Conservation (phyloP, 1,140 invertebrate genomes). For the Calephelis nemesis region DNA sequence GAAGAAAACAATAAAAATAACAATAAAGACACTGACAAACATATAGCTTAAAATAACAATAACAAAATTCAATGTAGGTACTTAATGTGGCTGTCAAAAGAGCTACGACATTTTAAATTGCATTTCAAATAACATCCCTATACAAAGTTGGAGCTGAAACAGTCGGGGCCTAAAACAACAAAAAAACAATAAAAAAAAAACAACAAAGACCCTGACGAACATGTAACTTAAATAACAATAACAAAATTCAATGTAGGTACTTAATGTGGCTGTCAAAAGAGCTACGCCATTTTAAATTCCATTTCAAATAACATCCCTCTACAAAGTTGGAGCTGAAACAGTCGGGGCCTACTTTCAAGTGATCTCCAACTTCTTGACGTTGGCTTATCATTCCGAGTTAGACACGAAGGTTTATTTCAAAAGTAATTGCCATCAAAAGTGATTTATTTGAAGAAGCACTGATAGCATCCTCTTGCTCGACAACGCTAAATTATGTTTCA, state of each 20-base stretch:
- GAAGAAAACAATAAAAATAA: too few species aligned
- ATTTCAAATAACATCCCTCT: slow-evolving; percentile 30
- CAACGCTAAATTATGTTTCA: slow-evolving; percentile 13
- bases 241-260: too few species aligned
- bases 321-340: slow-evolving; percentile 28
- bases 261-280: not conserved
- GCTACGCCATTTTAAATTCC: slow-evolving; percentile 11
- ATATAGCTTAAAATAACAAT: too few species aligned
- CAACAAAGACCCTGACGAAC: too few species aligned
- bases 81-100: not conserved
- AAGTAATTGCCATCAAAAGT: slow-evolving; percentile 35
- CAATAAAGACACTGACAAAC: too few species aligned
- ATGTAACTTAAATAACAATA: too few species aligned
- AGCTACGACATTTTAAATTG: slow-evolving; percentile 11
- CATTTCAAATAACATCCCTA: slow-evolving; percentile 29
- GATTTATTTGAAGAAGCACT: slow-evolving; percentile 35
- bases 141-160: slow-evolving; percentile 29
- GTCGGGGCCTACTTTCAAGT: slow-evolving; percentile 29
- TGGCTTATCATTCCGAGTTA: slow-evolving; percentile 35
- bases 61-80: not conserved
- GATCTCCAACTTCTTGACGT: slow-evolving; percentile 33
- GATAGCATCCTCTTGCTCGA: slow-evolving; percentile 31
- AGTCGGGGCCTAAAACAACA: slow-evolving; percentile 25
- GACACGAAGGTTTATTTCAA: slow-evolving; percentile 29
- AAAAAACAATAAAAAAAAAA: too few species aligned